These are phyloP conservation scores for Mionectes macconnelli DNA, from an alignment of 2,113 vertebrate genomes.

Conservation along the genomic window DNA sequence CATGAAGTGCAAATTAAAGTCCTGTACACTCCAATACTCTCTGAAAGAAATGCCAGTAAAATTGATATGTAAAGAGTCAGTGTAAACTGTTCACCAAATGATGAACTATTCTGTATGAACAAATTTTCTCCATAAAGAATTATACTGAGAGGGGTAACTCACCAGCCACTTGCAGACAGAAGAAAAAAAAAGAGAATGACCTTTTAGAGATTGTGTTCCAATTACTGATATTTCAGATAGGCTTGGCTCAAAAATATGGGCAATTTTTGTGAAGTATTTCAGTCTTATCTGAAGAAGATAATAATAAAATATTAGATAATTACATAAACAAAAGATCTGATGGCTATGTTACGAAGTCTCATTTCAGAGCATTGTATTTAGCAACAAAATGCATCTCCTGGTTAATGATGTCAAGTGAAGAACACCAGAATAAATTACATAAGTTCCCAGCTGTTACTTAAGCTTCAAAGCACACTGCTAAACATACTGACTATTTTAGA, in stretches of 20 bases:
- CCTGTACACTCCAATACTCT: background rate
- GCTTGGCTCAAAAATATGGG: background rate
- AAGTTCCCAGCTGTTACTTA: background rate
- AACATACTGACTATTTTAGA: background rate
- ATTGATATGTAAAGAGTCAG: background rate
- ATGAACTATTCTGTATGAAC: background rate
- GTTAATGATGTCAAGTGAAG: background rate
- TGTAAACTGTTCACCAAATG: background rate
- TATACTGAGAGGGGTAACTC: background rate
- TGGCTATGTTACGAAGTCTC: background rate
- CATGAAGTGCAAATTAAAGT: background rate
- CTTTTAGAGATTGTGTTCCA: background rate
- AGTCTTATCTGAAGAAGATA: background rate
- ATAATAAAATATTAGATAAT: background rate
- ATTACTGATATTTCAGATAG: background rate
- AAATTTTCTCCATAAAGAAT: background rate
- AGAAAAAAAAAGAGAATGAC: background rate
- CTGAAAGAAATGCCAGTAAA: background rate
- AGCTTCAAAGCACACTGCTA: background rate
- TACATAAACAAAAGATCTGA: background rate
- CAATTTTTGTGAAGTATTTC: background rate
- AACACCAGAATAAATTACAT: background rate
- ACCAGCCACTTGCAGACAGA: background rate
- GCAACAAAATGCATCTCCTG: background rate
- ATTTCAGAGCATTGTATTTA: background rate